Evolutionary conservation across 2,113 vertebrate genomes (phyloP), one percentile per base, ranked within the genome.

Genomic region (Anarhynchus alexandrinus): DNA sequence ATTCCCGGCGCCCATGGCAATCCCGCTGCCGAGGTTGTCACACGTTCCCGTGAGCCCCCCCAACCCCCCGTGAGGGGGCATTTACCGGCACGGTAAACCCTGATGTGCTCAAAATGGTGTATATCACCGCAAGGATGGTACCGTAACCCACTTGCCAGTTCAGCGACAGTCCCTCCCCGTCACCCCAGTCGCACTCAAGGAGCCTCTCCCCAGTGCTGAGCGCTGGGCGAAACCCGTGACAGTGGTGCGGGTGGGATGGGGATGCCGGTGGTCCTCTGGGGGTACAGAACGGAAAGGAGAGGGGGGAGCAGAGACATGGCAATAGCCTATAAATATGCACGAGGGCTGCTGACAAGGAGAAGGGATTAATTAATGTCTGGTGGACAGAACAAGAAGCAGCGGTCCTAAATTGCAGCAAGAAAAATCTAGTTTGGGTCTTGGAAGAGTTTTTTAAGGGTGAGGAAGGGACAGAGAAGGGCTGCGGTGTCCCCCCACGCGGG

Each of bases 61-160:
- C n/a, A n/a, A n/a, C n/a, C n/a, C n/a, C n/a, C n/a, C n/a, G n/a
- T n/a, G n/a, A 40, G 15, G 59, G 43, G 43, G 26, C 6, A 17
- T 43, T 51, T 51, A 30, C 1, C 3, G 69, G 25, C 51, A 43
- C 5, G 0, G 13, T 43, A 43, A n/a, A 52, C 12, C 30, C 43
- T 16, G 26, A 10, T 9, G 69, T 42, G 52, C 51, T 40, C 17
- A 21, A 78, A 43, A 20, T 11, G 72, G 38, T 9, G 1, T 5
- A 1, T 5, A 12, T 25, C 2, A 1, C 74, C 4, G 2, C 8
- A 65, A 45, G n/a, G 27, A 17, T 2, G 34, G 40, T 3, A 11
- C 29, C 4, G 40, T 12, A 26, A 34, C 40, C 6, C 47, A 3
- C 55, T 9, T 12, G 29, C 14, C 40, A 5, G 2, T 34, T 21